Conservation (phyloP, 2,113 vertebrate species). For the Pica pica region DNA sequence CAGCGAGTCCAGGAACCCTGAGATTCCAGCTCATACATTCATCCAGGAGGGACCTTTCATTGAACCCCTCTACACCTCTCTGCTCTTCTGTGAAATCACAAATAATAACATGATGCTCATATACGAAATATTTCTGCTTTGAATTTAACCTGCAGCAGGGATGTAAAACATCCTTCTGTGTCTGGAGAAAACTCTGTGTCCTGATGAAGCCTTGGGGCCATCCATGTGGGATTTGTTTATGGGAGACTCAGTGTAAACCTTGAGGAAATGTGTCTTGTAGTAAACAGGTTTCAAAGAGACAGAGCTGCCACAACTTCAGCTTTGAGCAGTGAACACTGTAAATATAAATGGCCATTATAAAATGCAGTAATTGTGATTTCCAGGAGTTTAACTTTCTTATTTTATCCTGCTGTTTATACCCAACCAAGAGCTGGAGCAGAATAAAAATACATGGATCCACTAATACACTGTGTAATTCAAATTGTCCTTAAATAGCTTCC, state of each 20-base stretch:
- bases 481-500: conserved; percentile 36
- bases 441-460: background rate
- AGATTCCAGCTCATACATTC: background rate
- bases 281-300: background rate
- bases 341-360: background rate
- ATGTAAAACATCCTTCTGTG: background rate
- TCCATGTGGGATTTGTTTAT: background rate
- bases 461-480: conserved; percentile 47
- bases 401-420: background rate
- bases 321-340: background rate
- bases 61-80: background rate
- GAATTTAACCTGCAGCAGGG: background rate
- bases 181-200: background rate
- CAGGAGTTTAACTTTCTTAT: conserved; percentile 15
- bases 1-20: background rate
- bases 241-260: background rate
- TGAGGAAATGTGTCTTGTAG: background rate
- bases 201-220: background rate
- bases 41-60: background rate
- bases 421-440: background rate
- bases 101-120: background rate
- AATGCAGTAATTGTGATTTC: conserved; percentile 11
- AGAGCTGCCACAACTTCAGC: background rate
- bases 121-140: background rate
- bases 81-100: background rate